These are phyloP conservation scores for Corynorhinus townsendii DNA, from an alignment of 2,113 vertebrate genomes.

Conservation along the genomic window DNA sequence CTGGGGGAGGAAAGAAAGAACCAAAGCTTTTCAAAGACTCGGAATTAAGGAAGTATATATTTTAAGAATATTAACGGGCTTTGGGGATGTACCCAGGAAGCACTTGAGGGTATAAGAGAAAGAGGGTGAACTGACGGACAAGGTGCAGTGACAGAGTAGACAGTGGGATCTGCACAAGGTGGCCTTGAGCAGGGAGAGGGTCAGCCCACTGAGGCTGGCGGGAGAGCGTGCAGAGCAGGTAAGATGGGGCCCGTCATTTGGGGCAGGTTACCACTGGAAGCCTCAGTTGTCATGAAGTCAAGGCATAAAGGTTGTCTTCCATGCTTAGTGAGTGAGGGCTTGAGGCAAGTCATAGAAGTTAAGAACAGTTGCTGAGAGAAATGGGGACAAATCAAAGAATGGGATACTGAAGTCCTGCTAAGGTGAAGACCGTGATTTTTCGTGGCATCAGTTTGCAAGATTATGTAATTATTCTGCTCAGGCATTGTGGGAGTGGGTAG, in stretches of 20 bases:
- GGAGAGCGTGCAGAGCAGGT: accelerated
- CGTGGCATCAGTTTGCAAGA: not conserved
- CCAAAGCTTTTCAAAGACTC: not conserved
- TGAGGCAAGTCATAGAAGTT: not conserved
- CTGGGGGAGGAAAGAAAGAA: not conserved
- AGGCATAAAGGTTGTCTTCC: not conserved
- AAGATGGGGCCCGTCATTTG: too few species aligned
- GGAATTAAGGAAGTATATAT: not conserved
- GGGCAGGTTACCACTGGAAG: not conserved
- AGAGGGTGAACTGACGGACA: not conserved
- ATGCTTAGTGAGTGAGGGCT: not conserved
- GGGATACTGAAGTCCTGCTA: not conserved
- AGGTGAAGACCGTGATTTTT: not conserved
- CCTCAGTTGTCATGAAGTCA: accelerated
- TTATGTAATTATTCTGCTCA: not conserved
- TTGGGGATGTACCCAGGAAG: not conserved
- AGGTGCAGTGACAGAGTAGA: not conserved
- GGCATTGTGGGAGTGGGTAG: not conserved
- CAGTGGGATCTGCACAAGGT: not conserved
- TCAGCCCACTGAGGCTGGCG: not conserved
- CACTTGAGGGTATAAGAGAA: not conserved
- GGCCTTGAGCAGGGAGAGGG: not conserved
- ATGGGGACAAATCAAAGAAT: not conserved
- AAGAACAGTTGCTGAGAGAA: not conserved
- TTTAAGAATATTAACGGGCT: not conserved